phyloP scores from a whole-genome alignment of 1,140 invertebrate species.

The Hyles vespertilio region DNA sequence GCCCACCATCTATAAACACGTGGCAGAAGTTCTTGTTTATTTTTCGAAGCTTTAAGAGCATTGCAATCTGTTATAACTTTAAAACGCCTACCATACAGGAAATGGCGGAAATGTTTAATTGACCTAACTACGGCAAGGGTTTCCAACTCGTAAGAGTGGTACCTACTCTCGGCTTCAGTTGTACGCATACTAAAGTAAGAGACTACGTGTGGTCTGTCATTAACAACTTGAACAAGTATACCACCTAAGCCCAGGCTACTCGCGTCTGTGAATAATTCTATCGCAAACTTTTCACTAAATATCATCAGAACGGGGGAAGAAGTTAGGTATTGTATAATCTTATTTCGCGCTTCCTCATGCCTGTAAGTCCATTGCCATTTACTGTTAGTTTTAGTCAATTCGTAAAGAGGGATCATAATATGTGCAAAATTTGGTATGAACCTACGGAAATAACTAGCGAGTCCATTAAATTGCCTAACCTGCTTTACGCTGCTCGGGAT shows the following conservation, averaged over 20 bases:
- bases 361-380: conserved; percentile 24
- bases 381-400: conserved; percentile 16
- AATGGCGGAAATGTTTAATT: too few species aligned
- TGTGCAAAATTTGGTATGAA: conserved; percentile 63
- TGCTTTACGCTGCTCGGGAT: conserved; percentile 35
- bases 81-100: too few species aligned
- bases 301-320: conserved; percentile 39
- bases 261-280: too few species aligned
- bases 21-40: conserved; percentile 36
- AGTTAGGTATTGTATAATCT: conserved; percentile 21
- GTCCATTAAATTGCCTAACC: conserved; percentile 33
- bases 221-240: too few species aligned
- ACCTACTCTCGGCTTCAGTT: neutral
- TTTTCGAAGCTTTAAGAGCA: conserved; percentile 23
- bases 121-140: too few species aligned
- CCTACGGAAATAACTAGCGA: conserved; percentile 51
- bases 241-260: too few species aligned
- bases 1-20: conserved; percentile 45
- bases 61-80: conserved; percentile 46
- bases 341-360: conserved; percentile 21
- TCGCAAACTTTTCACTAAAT: conserved; percentile 15
- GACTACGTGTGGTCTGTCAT: too few species aligned
- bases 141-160: neutral
- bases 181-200: neutral
- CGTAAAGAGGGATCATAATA: conserved; percentile 37